Conservation (phyloP, 2,113 vertebrate genomes). For the Falcunculus frontatus region DNA sequence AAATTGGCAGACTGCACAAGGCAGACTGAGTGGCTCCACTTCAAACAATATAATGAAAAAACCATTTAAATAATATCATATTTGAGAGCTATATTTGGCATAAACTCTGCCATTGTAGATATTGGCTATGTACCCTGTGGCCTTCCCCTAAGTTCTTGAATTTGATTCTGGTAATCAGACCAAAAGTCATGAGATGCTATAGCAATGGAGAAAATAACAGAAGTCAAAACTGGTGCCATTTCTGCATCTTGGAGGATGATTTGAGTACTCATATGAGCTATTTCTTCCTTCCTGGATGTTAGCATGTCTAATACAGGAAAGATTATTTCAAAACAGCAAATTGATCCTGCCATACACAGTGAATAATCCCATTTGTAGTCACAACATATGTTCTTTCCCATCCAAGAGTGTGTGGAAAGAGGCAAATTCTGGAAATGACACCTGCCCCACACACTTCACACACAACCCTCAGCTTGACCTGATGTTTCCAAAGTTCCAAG, state of each 20-base stretch:
- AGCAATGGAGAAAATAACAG: neutral
- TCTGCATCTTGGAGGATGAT: neutral
- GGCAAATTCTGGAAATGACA: neutral
- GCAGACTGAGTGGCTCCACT: conserved; percentile 50
- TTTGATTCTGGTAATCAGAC: neutral
- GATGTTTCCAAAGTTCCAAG: neutral
- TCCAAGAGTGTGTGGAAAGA: neutral
- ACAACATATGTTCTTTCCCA: neutral
- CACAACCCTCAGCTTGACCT: neutral
- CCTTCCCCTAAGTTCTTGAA: neutral
- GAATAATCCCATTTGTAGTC: neutral
- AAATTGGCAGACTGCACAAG: conserved; percentile 24
- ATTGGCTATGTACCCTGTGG: neutral
- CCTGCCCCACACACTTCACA: rapidly evolving
- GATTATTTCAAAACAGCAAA: conserved; percentile 1
- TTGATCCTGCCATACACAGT: neutral
- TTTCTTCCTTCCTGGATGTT: neutral
- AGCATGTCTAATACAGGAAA: neutral
- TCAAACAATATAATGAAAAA: conserved; percentile 51
- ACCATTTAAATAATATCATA: conserved; percentile 12
- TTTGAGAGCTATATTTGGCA: neutral
- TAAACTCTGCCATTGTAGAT: neutral
- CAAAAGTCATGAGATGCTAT: neutral
- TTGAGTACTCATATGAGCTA: neutral
- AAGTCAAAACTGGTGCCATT: neutral